Evolutionary conservation across 2,797 vertebrate species (phyloP).

Genomic region (Spinus pinus): DNA sequence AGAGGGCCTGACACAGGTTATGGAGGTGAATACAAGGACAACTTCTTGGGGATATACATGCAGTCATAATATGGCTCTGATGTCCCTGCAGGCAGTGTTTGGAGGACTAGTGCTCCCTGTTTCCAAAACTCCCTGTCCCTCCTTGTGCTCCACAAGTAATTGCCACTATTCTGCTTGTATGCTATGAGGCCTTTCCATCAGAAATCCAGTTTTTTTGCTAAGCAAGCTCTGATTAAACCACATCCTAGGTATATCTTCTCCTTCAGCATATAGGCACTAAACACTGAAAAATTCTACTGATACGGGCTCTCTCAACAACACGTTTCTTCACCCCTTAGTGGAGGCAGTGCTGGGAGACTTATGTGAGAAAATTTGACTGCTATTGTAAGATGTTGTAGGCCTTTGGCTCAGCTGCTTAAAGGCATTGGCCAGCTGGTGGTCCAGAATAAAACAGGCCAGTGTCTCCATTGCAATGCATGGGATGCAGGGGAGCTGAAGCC

Average conservation of each 20-base stretch:
- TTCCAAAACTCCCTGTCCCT: neutral
- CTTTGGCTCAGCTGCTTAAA: neutral
- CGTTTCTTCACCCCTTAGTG: neutral
- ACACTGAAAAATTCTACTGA: neutral
- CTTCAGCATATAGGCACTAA: neutral
- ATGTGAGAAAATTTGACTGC: rapidly evolving
- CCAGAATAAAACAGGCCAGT: neutral
- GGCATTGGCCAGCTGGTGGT: neutral
- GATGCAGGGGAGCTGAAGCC: neutral
- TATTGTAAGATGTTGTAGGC: neutral
- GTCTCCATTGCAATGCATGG: neutral
- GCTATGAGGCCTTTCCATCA: neutral
- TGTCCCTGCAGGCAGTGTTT: neutral
- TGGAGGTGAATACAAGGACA: neutral
- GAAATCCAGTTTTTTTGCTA: neutral
- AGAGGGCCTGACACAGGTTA: neutral
- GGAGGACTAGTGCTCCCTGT: neutral
- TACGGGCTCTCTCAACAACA: neutral
- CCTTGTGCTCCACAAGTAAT: neutral
- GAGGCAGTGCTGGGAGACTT: neutral
- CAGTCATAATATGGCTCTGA: neutral
- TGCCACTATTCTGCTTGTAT: neutral
- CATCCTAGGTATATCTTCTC: neutral
- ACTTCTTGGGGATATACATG: neutral
- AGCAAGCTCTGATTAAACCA: neutral